Evolutionary conservation across 2,797 vertebrate genomes (phyloP), one percentile per base, ranked within the genome.

Genomic region (Jordanella pulchra): DNA sequence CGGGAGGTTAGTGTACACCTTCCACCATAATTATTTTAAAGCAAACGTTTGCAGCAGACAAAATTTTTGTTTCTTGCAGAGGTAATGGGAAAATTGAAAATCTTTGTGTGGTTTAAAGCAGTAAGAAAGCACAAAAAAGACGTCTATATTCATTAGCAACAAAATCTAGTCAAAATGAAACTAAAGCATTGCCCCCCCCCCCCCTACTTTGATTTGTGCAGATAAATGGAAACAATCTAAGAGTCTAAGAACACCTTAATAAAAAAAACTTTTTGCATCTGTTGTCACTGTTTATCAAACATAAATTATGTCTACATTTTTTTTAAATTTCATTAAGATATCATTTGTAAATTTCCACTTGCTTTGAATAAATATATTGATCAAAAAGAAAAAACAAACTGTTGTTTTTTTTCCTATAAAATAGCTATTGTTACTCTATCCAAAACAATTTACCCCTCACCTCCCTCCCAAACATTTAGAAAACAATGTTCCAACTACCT

Each of bases 1-100:
- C 73, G 47, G 61, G 65, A 51, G 18, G 75, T 73, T 72, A 53
- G 14, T n/a, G n/a, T 17, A 53, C 64, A 44, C 30, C 9, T 21
- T 73, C 10, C 15, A 27, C 48, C 63, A 42, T 63, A 45, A 27
- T 65, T 65, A 72, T 27, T 18, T 35, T 5, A 68, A 42, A 61
- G 28, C 18, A 35, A n/a, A n/a, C 45, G 64, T 44, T 71, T 72
- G 42, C 56, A 76, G 56, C 45, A 27, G 50, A n/a, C 23, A 14
- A 67, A 50, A n/a, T 53, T 0, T 67, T 53, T 60, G 23, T 23
- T 9, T 71, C 47, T 14, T 45, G 39, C n/a, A 30, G 5, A 42
- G 11, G 27, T 7, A 12, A 39, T 64, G 56, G 35, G 35, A 39
- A 13, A 28, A 25, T 44, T 3, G 9, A 32, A 21, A 1, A 12